Evolutionary conservation across 2,888 invertebrate genomes (phyloP).

Genomic region (Andrena trimmerana): DNA sequence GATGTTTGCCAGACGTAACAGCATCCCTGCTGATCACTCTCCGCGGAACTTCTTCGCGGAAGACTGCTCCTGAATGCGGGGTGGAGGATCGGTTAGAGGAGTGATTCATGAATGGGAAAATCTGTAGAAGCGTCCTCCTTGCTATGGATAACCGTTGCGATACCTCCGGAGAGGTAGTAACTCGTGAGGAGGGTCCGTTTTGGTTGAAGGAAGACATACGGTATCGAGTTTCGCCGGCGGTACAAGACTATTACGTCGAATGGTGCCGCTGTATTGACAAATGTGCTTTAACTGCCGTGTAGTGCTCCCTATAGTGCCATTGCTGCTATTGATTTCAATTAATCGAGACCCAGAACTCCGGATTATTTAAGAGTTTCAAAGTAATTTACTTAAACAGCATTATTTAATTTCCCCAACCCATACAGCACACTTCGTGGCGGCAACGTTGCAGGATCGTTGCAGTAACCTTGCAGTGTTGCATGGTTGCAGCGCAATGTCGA

Average conservation of each 20-base stretch:
- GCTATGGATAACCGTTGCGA: constrained; percentile 37
- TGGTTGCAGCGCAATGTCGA: too few relatives aligned
- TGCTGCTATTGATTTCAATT: constrained; percentile 34
- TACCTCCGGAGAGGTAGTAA: constrained; percentile 51
- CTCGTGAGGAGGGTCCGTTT: constrained; percentile 67
- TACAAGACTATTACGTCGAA: constrained; percentile 56
- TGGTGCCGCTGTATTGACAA: constrained; percentile 67
- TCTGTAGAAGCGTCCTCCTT: constrained; percentile 49
- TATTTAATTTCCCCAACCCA: too few relatives aligned
- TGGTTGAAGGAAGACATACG: constrained; percentile 75
- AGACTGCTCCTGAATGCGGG: constrained; percentile 31
- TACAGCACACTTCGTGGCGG: too few relatives aligned
- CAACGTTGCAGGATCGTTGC: too few relatives aligned
- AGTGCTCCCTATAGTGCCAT: constrained; percentile 24
- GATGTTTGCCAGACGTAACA: neutral
- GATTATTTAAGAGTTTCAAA: too few relatives aligned
- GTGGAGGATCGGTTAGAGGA: constrained; percentile 19
- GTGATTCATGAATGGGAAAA: constrained; percentile 67
- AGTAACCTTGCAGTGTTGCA: too few relatives aligned
- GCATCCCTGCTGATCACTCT: neutral
- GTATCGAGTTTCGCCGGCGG: constrained; percentile 48
- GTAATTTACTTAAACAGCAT: too few relatives aligned
- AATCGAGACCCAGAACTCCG: too few relatives aligned
- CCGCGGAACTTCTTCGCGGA: constrained; percentile 8
- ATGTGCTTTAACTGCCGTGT: constrained; percentile 62